Base-by-base conservation (phyloP, 2,888 invertebrate species). In the Steinernema carpocapsae region DNA sequence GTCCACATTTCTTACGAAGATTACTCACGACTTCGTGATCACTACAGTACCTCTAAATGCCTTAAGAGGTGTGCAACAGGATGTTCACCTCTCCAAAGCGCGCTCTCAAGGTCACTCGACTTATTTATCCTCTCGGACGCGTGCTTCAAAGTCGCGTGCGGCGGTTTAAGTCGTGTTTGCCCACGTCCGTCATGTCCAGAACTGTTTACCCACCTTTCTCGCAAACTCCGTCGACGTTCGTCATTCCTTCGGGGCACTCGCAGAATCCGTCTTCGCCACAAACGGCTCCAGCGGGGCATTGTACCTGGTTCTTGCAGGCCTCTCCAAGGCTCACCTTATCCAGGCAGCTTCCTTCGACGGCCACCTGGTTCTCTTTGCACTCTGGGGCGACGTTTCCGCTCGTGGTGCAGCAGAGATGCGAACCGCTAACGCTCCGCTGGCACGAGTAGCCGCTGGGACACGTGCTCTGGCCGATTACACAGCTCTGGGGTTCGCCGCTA, bases 381-480 rank as follows among this genome's bases (percentile, higher is more conserved):
- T 78, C 84, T 80, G 72, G 32, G 42, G 74, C 79, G 48, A 1
- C 22, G n/a, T 72, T 72, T 2, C 79, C 81, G 22, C 83, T 81
- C 19, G 84, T 82, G 12, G 86, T 86, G 72, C 86, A 86, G 77
- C 86, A 86, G 59, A 86, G 83, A 76, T 86, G 85, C 10, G 80
- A 71, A n/a, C 86, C 86, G 22, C 76, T 79, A 72, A 82, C 79
- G 64, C 82, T 80, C 52, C 85, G 72, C 72, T 87, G 86, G 76
- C 87, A 87, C 10, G 83, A 83, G 76, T 84, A 87, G 43, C 87
- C 87, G n/a, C 74, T 72, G 43, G 85, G 85, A 72, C 87, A 87
- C 1, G 85, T 85, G 73, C 79, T 79, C 71, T 83, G 82, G 48
- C 86, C 86, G 74, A 86, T 85, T 37, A 83, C 85, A 70, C 86